A percentile compares a stretch with the other conserved stretches of the same genome.
Conservation (phyloP, 2,797 vertebrate genomes). For the Galaxias olidus region DNA sequence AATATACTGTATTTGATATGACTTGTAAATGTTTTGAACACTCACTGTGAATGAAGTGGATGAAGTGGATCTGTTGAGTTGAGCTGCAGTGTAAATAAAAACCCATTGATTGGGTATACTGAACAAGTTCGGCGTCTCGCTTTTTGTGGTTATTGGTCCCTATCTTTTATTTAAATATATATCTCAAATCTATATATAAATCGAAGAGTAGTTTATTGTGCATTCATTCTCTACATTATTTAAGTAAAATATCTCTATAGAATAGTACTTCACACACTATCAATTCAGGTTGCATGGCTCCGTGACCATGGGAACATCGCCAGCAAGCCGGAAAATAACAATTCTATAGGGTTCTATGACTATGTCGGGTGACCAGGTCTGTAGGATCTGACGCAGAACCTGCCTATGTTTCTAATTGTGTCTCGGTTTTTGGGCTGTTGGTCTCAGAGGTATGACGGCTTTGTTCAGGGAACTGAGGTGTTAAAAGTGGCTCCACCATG, state of each 20-base stretch:
- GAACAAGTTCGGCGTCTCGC: constrained; percentile 26
- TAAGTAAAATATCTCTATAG: too few relatives aligned
- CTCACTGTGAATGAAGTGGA: constrained; percentile 70
- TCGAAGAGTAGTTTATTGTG: too few relatives aligned
- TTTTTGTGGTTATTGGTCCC: constrained; percentile 1
- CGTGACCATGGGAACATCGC: constrained; percentile 19
- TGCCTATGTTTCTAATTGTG: constrained; percentile 20
- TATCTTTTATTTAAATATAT: not conserved
- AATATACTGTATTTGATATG: constrained; percentile 38
- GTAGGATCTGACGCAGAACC: constrained; percentile 46
- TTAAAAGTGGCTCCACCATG: constrained; percentile 46
- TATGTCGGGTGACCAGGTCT: constrained; percentile 35
- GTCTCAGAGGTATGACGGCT: constrained; percentile 44
- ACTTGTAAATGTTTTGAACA: constrained; percentile 60
- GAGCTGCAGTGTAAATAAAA: constrained; percentile 69
- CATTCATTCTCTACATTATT: too few relatives aligned
- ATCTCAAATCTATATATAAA: too few relatives aligned
- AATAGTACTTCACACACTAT: too few relatives aligned
- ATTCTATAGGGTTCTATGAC: constrained; percentile 56
- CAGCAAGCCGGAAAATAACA: constrained; percentile 28
- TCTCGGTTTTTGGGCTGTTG: constrained; percentile 56
- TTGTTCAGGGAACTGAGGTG: constrained; percentile 47
- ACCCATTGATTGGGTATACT: constrained; percentile 74
- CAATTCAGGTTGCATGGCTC: not conserved
- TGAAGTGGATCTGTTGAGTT: constrained; percentile 57